These are phyloP conservation scores for Pyrrhia umbra DNA, from an alignment of 2,888 invertebrate species.

Conservation along the genomic window DNA sequence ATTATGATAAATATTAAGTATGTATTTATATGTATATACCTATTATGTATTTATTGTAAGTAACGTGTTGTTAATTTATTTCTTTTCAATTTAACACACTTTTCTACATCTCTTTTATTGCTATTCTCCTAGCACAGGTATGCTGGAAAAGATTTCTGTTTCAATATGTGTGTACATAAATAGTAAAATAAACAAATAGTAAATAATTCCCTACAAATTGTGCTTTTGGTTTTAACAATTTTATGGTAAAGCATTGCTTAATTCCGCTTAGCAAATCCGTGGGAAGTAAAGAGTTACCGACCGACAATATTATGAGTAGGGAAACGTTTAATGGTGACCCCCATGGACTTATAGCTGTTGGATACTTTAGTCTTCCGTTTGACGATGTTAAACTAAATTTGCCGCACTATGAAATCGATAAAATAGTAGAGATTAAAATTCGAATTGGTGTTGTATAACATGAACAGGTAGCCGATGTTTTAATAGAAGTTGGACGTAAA, in stretches of 20 bases:
- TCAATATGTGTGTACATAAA: no score
- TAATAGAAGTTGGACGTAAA: constrained; percentile 17
- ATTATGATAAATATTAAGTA: no score
- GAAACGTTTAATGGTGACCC: constrained; percentile 55
- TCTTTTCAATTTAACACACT: no score
- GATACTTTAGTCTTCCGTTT: constrained; percentile 35
- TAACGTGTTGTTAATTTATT: no score
- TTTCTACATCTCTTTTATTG: no score
- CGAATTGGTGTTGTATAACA: constrained; percentile 25
- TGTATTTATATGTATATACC: no score
- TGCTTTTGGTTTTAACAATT: neutral
- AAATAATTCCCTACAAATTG: no score
- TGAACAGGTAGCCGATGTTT: constrained; percentile 37
- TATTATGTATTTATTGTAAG: no score
- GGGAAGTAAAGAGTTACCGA: constrained; percentile 33
- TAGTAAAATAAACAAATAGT: no score
- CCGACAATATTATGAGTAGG: constrained; percentile 46
- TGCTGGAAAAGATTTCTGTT: no score
- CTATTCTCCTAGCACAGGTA: no score
- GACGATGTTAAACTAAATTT: constrained; percentile 29
- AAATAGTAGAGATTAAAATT: constrained; percentile 23
- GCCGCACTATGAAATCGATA: constrained; percentile 18
- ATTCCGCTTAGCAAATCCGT: constrained; percentile 37
- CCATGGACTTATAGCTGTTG: constrained; percentile 38
- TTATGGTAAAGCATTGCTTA: neutral